A percentile compares a stretch with the other conserved stretches of the same genome.
Evolutionary conservation across 2,113 vertebrate genomes (phyloP).

Genomic region (Pterocles gutturalis): DNA sequence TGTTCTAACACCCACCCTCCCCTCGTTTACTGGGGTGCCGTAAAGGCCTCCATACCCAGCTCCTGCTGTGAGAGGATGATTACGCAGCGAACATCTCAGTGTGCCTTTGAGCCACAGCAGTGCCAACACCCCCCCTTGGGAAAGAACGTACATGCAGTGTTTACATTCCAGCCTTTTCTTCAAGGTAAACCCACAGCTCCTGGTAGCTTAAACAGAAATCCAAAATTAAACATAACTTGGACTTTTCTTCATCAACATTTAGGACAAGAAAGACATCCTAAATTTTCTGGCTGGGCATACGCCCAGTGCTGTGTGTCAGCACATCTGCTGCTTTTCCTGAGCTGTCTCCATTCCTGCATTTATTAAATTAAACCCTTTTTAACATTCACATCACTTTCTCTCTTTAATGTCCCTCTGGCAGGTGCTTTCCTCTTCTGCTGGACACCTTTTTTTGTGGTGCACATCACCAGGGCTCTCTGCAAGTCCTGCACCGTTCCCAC

Average conservation of each 20-base stretch:
- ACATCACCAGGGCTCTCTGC: slow-evolving; percentile 88
- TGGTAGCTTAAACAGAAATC: accelerated
- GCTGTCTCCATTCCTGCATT: not conserved
- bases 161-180: not conserved
- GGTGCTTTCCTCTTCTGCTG: slow-evolving; percentile 95
- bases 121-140: not conserved
- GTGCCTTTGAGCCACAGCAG: not conserved
- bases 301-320: not conserved
- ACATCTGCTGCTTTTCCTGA: not conserved
- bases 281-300: accelerated
- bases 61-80: accelerated
- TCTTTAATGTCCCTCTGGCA: slow-evolving; percentile 44
- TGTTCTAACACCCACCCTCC: not conserved
- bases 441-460: slow-evolving; percentile 96
- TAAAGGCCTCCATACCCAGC: accelerated
- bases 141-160: accelerated
- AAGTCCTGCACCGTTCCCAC: slow-evolving; percentile 82
- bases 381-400: not conserved
- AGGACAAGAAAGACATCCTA: not conserved
- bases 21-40: not conserved
- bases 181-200: not conserved
- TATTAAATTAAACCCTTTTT: not conserved
- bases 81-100: accelerated
- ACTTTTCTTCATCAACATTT: not conserved
- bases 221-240: not conserved